Percentiles rank a stretch among this genome's conserved stretches.
These are phyloP conservation scores for Seladonia tumulorum DNA, from an alignment of 2,888 invertebrate genomes.

Conservation along the genomic window DNA sequence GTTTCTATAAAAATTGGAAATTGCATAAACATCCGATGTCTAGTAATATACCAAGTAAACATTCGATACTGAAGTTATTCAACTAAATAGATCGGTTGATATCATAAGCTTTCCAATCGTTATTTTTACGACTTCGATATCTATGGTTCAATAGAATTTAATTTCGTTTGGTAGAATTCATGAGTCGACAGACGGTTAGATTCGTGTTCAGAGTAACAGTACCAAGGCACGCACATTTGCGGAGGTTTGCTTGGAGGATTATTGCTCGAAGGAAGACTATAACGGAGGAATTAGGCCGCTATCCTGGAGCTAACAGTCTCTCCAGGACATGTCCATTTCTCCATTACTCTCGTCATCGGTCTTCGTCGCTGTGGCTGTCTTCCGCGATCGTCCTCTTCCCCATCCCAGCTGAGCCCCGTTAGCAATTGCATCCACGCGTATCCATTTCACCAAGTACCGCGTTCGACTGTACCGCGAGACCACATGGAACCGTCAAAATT, in stretches of 20 bases:
- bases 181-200: not conserved
- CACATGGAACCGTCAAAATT: not conserved
- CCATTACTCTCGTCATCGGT: not conserved
- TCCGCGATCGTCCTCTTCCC: not conserved
- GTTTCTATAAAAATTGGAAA: too few species aligned
- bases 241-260: not conserved
- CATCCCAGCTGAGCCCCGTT: not conserved
- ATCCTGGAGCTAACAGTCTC: not conserved
- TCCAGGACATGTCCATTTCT: not conserved
- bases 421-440: not conserved
- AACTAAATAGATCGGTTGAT: too few species aligned
- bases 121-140: too few species aligned
- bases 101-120: too few species aligned
- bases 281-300: not conserved
- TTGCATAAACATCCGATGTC: too few species aligned
- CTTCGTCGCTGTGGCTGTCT: not conserved
- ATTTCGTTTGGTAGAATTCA: not conserved
- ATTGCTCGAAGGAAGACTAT: not conserved
- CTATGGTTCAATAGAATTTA: not conserved
- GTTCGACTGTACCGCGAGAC: not conserved
- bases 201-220: not conserved
- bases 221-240: not conserved
- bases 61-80: too few species aligned
- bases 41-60: too few species aligned
- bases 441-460: not conserved